These are phyloP conservation scores for Crotalus horridus DNA, from an alignment of 2,113 vertebrate species.

Conservation along the genomic window DNA sequence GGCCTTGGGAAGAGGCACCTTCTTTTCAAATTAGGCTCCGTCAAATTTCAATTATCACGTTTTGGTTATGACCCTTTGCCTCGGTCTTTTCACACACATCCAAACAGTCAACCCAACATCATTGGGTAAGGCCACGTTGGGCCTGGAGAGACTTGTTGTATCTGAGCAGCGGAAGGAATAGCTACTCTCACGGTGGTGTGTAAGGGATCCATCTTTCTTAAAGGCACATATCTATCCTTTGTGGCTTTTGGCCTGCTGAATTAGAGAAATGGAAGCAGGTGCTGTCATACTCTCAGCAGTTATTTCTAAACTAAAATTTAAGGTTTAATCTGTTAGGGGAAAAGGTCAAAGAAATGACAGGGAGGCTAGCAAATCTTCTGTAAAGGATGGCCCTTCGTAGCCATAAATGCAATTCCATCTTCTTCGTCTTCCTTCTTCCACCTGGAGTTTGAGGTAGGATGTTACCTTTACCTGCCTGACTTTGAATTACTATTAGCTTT, in stretches of 20 bases:
- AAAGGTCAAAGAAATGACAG: neutral
- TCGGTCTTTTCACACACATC: constrained; percentile 2
- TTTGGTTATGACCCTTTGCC: constrained; percentile 41
- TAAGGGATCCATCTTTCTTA: neutral
- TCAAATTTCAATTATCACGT: constrained; percentile 59
- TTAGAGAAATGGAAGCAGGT: neutral
- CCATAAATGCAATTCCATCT: neutral
- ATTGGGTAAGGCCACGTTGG: neutral
- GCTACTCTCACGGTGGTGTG: neutral
- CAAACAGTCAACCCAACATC: neutral
- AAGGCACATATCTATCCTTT: neutral
- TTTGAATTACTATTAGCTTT: neutral
- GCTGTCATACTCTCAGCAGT: neutral
- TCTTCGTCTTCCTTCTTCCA: neutral
- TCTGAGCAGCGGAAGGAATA: neutral
- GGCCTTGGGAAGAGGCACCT: constrained; percentile 21
- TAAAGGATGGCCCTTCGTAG: neutral
- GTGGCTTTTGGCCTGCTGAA: neutral
- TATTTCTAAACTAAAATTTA: neutral
- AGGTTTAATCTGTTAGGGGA: neutral
- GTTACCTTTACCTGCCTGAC: neutral
- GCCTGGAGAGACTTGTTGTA: neutral
- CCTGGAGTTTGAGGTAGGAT: neutral
- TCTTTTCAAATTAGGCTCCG: constrained; percentile 46
- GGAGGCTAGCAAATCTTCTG: neutral